Percentiles rank a stretch among this genome's conserved stretches.
Conservation (phyloP, 2,797 vertebrate genomes). For the Platalea minor region DNA sequence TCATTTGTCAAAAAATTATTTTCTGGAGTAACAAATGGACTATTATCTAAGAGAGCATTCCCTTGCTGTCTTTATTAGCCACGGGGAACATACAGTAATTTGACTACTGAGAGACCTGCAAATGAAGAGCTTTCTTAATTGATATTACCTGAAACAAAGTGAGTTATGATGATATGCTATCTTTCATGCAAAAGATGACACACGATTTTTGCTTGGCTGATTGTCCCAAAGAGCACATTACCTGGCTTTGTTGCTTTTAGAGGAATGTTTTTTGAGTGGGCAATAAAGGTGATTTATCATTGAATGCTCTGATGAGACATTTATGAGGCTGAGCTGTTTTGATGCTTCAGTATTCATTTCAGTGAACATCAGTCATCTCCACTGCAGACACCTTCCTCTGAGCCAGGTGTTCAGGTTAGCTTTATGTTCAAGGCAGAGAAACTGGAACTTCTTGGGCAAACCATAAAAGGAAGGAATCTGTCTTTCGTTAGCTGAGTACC, state of each 20-base stretch:
- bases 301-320: neutral
- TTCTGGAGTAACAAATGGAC: neutral
- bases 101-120: neutral
- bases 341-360: neutral
- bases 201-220: neutral
- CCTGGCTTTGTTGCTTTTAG: conserved; percentile 8
- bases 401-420: neutral
- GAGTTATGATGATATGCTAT: neutral
- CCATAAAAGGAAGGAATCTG: neutral
- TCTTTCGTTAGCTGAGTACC: neutral
- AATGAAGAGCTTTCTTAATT: conserved; percentile 47
- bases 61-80: neutral
- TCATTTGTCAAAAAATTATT: neutral
- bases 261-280: neutral
- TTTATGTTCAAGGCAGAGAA: neutral
- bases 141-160: neutral
- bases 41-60: neutral
- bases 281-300: conserved; percentile 21
- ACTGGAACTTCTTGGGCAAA: neutral
- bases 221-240: conserved; percentile 35
- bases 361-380: neutral
- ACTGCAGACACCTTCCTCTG: neutral
- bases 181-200: neutral
- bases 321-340: conserved; percentile 8
- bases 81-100: neutral